phyloP scores from a whole-genome alignment of 2,113 vertebrate species.

The Mola mola region DNA sequence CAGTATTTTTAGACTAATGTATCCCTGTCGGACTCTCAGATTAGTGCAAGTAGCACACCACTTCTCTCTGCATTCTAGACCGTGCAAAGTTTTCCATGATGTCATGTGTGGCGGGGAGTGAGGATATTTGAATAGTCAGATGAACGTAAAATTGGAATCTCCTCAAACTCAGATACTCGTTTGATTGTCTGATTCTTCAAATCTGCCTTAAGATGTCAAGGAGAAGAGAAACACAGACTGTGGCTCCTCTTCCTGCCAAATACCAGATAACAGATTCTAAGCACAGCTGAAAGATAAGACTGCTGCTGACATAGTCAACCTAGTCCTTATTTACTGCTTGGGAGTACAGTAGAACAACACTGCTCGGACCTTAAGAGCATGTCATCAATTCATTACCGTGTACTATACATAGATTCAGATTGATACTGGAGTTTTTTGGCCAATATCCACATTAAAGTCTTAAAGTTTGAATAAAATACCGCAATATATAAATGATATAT shows the following conservation, averaged over 20 bases:
- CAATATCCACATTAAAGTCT: too few relatives aligned
- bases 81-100: slow-evolving; percentile 83
- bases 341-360: background rate
- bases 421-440: too few relatives aligned
- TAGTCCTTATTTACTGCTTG: background rate
- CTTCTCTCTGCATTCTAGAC: slow-evolving; percentile 67
- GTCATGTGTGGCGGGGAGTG: slow-evolving; percentile 74
- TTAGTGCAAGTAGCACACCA: slow-evolving; percentile 65
- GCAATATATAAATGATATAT: too few relatives aligned
- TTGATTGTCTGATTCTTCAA: slow-evolving; percentile 44
- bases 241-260: slow-evolving; percentile 39
- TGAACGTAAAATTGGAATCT: slow-evolving; percentile 71
- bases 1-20: slow-evolving; percentile 94
- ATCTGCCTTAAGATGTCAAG: slow-evolving; percentile 18
- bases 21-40: slow-evolving; percentile 79
- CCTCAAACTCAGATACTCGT: slow-evolving; percentile 58
- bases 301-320: background rate
- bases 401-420: too few relatives aligned
- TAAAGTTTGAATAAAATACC: too few relatives aligned
- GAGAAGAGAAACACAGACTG: slow-evolving; percentile 32
- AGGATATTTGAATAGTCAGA: slow-evolving; percentile 70
- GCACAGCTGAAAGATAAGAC: background rate
- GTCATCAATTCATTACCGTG: background rate
- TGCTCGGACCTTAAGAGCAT: background rate
- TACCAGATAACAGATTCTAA: background rate